Percentiles rank a stretch among this genome's conserved stretches.
These are phyloP conservation scores for Leptodirus hochenwartii DNA, from an alignment of 2,888 invertebrate species.

Conservation along the genomic window DNA sequence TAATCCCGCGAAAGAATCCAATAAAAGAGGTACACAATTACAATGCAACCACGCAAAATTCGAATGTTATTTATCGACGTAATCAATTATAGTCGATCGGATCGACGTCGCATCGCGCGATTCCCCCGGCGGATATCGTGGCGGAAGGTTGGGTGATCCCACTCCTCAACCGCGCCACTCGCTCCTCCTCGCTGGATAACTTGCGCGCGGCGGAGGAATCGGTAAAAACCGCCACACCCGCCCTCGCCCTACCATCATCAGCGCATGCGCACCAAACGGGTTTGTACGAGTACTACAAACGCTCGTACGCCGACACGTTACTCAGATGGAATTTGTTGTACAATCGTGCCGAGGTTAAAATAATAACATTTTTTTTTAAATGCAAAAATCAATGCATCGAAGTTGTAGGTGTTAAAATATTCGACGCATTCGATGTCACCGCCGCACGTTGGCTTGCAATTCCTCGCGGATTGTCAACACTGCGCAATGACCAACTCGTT, in stretches of 20 bases:
- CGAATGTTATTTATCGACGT: too few species aligned
- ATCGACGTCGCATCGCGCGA: slow-evolving; percentile 84
- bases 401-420: too few species aligned
- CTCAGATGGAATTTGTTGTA: slow-evolving; percentile 32
- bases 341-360: slow-evolving; percentile 37
- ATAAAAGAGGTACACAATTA: too few species aligned
- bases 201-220: too few species aligned
- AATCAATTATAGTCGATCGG: too few species aligned
- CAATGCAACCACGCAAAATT: too few species aligned
- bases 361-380: too few species aligned
- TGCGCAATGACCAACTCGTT: slow-evolving; percentile 41
- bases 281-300: slow-evolving; percentile 70
- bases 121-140: slow-evolving; percentile 58
- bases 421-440: too few species aligned
- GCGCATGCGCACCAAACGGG: slow-evolving; percentile 22
- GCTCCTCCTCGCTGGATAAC: slow-evolving; percentile 62
- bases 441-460: slow-evolving; percentile 42
- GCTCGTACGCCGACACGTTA: slow-evolving; percentile 75
- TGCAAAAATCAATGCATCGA: too few species aligned
- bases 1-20: slow-evolving; percentile 8
- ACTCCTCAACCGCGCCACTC: slow-evolving; percentile 43
- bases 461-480: slow-evolving; percentile 50
- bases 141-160: slow-evolving; percentile 62
- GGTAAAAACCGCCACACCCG: too few species aligned
- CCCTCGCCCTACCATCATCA: too few species aligned